Evolutionary conservation across 2,888 invertebrate genomes (phyloP), one percentile per base, ranked within the genome.

Genomic region (Folsomia manolachei): DNA sequence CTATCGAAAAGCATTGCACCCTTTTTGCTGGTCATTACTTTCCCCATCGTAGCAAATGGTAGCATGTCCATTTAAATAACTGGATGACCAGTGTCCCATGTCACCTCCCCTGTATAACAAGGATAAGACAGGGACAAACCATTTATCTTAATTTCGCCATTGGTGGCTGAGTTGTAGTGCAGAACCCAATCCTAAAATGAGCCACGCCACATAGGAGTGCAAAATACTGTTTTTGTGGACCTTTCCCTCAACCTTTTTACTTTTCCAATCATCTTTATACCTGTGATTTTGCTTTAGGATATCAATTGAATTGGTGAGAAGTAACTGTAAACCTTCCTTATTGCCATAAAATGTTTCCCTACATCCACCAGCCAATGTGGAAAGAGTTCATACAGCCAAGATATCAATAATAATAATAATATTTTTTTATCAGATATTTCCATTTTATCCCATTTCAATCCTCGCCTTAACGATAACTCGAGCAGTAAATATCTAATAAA

Each of bases 391-490:
- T n/a, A n/a, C n/a, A n/a, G n/a, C n/a, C n/a, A n/a, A n/a, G 56
- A 56, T 56, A 56, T 56, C 56, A 7, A 56, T 56, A 56, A 56
- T 56, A 56, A 56, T 56, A 39, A 39, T 39, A 39, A 39, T 56
- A 19, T 14, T 56, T 56, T 19, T n/a, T 56, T 56, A n/a, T 56
- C 56, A 72, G 72, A 75, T 72, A 75, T 72, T 71, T 67, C 70
- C 75, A 72, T 70, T 70, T 63, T 71, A 69, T 63, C 51, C 27
- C 69, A 63, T 39, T 72, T 63, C 64, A 62, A 67, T 64, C 63
- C 27, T 63, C 61, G 64, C 56, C 63, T 67, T n/a, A n/a, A n/a
- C n/a, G n/a, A n/a, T n/a, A n/a, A n/a, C n/a, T n/a, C n/a, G n/a
- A n/a, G n/a, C n/a, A n/a, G n/a, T n/a, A n/a, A n/a, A n/a, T n/a